A percentile compares a stretch with the other conserved stretches of the same genome.
These are phyloP conservation scores for Bugula neritina DNA, from an alignment of 2,888 invertebrate genomes.

Conservation along the genomic window DNA sequence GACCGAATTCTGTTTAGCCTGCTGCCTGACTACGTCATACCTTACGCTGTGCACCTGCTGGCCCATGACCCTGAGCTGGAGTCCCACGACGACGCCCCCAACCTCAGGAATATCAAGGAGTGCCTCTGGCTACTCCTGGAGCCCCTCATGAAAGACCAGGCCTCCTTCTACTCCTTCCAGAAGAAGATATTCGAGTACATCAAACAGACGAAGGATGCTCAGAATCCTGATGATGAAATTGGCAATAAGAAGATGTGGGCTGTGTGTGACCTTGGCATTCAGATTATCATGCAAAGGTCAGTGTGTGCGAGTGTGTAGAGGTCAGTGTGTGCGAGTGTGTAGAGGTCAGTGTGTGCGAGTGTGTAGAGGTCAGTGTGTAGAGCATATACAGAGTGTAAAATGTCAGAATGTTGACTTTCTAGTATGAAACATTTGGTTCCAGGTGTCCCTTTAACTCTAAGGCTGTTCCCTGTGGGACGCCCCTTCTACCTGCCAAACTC, in stretches of 20 bases:
- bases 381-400: too few relatives aligned
- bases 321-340: too few relatives aligned
- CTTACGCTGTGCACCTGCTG: slow-evolving; percentile 89
- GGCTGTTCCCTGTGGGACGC: slow-evolving; percentile 30
- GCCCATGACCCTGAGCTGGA: slow-evolving; percentile 85
- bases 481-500: slow-evolving; percentile 58
- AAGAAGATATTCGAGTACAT: slow-evolving; percentile 86
- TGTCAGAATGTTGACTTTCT: too few relatives aligned
- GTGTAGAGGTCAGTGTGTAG: too few relatives aligned
- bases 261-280: slow-evolving; percentile 87
- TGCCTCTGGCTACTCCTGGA: slow-evolving; percentile 92
- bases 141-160: slow-evolving; percentile 87
- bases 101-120: slow-evolving; percentile 66
- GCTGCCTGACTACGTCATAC: slow-evolving; percentile 92
- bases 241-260: slow-evolving; percentile 93
- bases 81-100: slow-evolving; percentile 68
- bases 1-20: slow-evolving; percentile 39
- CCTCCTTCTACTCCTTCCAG: slow-evolving; percentile 91
- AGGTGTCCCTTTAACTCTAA: slow-evolving; percentile 22
- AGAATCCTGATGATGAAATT: slow-evolving; percentile 73
- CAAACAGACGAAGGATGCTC: slow-evolving; percentile 86
- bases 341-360: too few relatives aligned
- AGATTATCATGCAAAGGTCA: slow-evolving; percentile 79
- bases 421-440: not conserved
- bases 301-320: slow-evolving; percentile 53